Conservation (phyloP, 2,113 vertebrate species). For the Anoura caudifer region DNA sequence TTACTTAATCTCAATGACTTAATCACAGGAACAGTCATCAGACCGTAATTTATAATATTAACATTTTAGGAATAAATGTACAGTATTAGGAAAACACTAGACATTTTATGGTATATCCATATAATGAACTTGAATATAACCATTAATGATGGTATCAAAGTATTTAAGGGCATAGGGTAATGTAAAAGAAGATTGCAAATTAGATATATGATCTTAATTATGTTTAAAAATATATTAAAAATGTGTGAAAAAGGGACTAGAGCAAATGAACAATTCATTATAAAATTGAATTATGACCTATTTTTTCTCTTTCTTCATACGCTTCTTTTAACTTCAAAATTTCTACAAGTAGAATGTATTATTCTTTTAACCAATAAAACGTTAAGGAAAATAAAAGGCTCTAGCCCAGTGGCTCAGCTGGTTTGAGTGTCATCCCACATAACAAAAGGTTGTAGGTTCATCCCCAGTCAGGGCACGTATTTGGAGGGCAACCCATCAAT, state of each 20-base stretch:
- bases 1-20: neutral
- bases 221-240: neutral
- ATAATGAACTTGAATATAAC: neutral
- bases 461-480: no score
- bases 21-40: neutral
- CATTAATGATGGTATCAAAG: neutral
- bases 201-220: neutral
- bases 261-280: neutral
- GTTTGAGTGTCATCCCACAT: no score
- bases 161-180: neutral
- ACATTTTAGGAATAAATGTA: constrained; percentile 17
- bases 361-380: neutral
- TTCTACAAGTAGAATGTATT: neutral
- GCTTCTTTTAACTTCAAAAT: neutral
- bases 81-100: neutral
- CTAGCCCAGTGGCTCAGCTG: no score
- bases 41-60: neutral
- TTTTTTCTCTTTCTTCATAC: neutral
- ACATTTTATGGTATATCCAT: neutral
- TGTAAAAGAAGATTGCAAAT: neutral
- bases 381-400: neutral
- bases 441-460: no score
- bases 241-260: neutral
- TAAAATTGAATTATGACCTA: neutral
- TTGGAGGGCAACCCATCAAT: no score